These are phyloP conservation scores for Macaria notata DNA, from an alignment of 2,888 invertebrate species.

Conservation along the genomic window DNA sequence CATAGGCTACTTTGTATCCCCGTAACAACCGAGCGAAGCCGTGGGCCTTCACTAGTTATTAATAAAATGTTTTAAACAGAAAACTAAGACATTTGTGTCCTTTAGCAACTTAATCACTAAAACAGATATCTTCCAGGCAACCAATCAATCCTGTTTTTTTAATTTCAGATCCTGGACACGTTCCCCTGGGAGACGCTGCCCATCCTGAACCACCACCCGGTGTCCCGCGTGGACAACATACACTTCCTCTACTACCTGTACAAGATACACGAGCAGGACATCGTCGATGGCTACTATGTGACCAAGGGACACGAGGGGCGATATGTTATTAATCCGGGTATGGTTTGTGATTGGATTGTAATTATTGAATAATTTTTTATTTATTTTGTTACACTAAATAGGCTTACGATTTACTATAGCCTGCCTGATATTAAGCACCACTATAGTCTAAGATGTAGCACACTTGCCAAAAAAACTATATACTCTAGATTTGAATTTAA, in stretches of 20 bases:
- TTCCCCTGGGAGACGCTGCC: slow-evolving; percentile 91
- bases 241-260: slow-evolving; percentile 85
- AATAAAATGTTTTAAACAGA: too few species aligned
- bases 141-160: background rate
- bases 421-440: background rate
- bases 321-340: slow-evolving; percentile 88
- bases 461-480: too few species aligned
- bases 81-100: too few species aligned
- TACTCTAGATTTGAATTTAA: too few species aligned
- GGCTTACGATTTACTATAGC: too few species aligned
- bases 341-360: background rate
- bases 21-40: too few species aligned
- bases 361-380: too few species aligned
- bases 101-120: too few species aligned
- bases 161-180: slow-evolving; percentile 84
- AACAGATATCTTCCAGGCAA: too few species aligned
- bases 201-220: slow-evolving; percentile 84
- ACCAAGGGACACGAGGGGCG: slow-evolving; percentile 69
- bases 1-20: too few species aligned
- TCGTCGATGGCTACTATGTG: slow-evolving; percentile 82
- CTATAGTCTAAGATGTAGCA: too few species aligned
- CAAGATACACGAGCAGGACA: slow-evolving; percentile 80
- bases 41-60: too few species aligned
- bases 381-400: background rate
- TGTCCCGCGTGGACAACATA: slow-evolving; percentile 88